These are phyloP conservation scores for Thryonomys swinderianus DNA, from an alignment of 2,113 vertebrate genomes.

Conservation along the genomic window DNA sequence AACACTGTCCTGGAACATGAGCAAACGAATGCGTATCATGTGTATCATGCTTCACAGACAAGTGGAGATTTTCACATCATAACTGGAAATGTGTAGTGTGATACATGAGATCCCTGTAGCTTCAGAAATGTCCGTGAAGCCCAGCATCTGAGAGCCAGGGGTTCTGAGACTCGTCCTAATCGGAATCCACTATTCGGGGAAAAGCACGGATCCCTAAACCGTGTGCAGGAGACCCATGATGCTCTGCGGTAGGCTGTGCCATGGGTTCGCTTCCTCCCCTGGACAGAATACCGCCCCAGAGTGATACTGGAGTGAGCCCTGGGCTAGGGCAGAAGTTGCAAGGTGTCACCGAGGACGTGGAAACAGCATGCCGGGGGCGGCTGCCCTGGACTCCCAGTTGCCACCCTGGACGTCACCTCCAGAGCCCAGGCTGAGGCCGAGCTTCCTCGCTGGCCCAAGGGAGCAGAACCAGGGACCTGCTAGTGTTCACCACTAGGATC, in stretches of 20 bases:
- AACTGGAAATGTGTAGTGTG: background rate
- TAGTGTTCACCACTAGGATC: background rate
- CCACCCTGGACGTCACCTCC: background rate
- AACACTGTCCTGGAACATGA: background rate
- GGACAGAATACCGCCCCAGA: background rate
- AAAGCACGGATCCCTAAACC: background rate
- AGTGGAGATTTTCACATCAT: background rate
- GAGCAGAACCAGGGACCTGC: background rate
- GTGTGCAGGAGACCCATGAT: background rate
- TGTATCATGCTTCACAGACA: background rate
- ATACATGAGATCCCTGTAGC: background rate
- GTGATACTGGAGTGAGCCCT: background rate
- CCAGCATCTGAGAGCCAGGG: background rate
- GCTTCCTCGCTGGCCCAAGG: background rate
- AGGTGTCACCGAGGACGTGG: background rate
- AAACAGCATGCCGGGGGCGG: background rate
- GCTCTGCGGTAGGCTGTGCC: background rate
- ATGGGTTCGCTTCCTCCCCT: background rate
- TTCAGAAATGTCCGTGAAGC: background rate
- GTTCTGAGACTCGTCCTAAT: background rate
- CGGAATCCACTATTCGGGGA: background rate
- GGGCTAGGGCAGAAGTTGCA: background rate
- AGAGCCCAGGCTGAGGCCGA: background rate
- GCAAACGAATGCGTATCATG: too few relatives aligned
- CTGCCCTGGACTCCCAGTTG: background rate